Evolutionary conservation across 2,888 invertebrate species (phyloP), one percentile per base, ranked within the genome.

Genomic region (Drosophila affinis): DNA sequence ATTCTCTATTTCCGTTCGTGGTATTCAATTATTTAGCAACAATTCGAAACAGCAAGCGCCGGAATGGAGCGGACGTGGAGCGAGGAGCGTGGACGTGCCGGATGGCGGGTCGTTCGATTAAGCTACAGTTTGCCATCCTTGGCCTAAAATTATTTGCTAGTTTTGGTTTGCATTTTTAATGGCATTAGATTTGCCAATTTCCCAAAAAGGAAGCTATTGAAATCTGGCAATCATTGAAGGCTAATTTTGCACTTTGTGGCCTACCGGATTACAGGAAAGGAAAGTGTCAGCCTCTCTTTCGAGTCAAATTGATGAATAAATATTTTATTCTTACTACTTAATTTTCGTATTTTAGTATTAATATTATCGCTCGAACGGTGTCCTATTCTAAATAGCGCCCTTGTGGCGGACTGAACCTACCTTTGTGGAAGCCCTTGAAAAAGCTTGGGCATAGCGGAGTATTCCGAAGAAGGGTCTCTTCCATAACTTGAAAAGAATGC

Each of bases 1-100:
- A 78, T 54, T 76, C 63, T 53, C 62, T 67, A 78, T 72, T 79
- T 79, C 79, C 80, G 78, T 61, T 72, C 45, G 62, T 53, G 62
- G 53, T 67, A 68, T 79, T 79, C 62, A 78, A 79, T 79, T 79
- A 79, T 78, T 79, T 56, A 74, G 53, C 48, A 69, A 45, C 65
- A 70, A 61, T 73, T 63, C 67, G 67, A 72, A 63, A 69, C 47
- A 69, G 60, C 58, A 64, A 69, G 48, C 47, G 24, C 45, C n/a
- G 51, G 44, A 45, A 14, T 27, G 39, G 29, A 49, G 29, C 49
- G n/a, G 45, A 52, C 59, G 52, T 44, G 46, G 44, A 12, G 21
- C 21, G 21, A 21, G 21, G 21, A 21, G 21, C 59, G 59, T 44
- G 46, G 44, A 12, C 52, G 56, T 27, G 27, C 24, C 45, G 56